phyloP scores from a whole-genome alignment of 2,113 vertebrate genomes.

The Xenopus laevis region DNA sequence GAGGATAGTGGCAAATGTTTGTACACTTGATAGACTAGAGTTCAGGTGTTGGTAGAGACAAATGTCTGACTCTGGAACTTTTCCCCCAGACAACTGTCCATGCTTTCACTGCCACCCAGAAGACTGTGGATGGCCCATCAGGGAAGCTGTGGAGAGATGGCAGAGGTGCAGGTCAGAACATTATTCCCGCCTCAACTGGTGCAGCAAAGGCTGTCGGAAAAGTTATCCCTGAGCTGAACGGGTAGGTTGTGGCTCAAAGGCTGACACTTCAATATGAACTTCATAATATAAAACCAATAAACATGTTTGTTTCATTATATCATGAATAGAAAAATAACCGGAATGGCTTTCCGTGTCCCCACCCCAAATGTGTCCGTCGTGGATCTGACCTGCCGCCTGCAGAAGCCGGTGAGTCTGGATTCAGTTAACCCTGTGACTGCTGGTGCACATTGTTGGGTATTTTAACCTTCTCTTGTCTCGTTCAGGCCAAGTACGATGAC shows the following conservation, averaged over 20 bases:
- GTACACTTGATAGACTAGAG: no score
- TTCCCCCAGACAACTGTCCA: constrained; percentile 86
- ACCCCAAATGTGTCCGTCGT: constrained; percentile 94
- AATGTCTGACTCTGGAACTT: no score
- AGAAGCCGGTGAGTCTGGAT: constrained; percentile 79
- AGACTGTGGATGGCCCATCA: constrained; percentile 93
- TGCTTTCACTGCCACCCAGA: constrained; percentile 93
- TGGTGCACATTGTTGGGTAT: no score
- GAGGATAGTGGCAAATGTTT: no score
- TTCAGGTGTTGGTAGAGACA: no score
- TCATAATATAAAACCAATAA: no score
- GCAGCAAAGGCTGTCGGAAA: constrained; percentile 96
- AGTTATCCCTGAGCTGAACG: constrained; percentile 94
- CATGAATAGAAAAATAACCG: constrained; percentile 95
- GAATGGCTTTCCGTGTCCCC: constrained; percentile 97
- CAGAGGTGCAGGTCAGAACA: constrained; percentile 91
- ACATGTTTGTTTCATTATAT: no score
- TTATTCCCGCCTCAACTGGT: constrained; percentile 93
- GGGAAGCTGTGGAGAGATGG: constrained; percentile 93
- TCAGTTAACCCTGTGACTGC: no score
- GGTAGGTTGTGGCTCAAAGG: constrained; percentile 62
- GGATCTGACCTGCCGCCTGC: constrained; percentile 90
- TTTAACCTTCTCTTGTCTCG: no score
- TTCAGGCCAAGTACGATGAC: constrained; percentile 88
- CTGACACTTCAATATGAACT: no score